phyloP scores from a whole-genome alignment of 2,113 vertebrate species.

The Petroica traversi region DNA sequence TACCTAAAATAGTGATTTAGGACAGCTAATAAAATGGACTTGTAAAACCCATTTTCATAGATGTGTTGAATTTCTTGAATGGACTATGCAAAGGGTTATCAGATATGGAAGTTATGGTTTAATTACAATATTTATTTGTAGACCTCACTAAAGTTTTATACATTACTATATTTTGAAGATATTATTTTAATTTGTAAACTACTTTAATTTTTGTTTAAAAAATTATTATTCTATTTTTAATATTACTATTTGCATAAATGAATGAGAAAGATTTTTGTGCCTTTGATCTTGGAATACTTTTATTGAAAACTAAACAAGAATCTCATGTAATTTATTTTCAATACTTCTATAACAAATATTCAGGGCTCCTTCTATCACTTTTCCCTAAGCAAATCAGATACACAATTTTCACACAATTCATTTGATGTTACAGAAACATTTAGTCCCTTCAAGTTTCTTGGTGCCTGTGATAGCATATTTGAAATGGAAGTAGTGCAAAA shows the following conservation, averaged over 20 bases:
- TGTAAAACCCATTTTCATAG: neutral
- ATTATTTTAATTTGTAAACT: neutral
- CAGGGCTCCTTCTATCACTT: neutral
- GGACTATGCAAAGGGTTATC: neutral
- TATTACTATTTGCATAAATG: neutral
- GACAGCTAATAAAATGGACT: neutral
- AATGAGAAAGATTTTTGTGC: neutral
- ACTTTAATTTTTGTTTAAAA: neutral
- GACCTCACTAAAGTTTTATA: neutral
- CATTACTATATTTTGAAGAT: neutral
- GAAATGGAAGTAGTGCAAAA: neutral
- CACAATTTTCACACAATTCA: neutral
- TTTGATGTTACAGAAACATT: neutral
- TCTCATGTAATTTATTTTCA: constrained; percentile 9
- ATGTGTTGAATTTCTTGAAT: neutral
- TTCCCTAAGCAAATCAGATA: constrained; percentile 2
- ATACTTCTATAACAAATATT: neutral
- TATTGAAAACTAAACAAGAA: neutral
- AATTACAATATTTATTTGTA: neutral
- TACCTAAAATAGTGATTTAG: neutral
- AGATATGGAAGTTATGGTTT: neutral
- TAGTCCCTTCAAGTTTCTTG: neutral
- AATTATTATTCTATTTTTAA: neutral
- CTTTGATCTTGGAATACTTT: constrained; percentile 5
- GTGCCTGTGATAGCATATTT: neutral